Conservation (phyloP, 2,113 vertebrate species). For the Tapirus terrestris region DNA sequence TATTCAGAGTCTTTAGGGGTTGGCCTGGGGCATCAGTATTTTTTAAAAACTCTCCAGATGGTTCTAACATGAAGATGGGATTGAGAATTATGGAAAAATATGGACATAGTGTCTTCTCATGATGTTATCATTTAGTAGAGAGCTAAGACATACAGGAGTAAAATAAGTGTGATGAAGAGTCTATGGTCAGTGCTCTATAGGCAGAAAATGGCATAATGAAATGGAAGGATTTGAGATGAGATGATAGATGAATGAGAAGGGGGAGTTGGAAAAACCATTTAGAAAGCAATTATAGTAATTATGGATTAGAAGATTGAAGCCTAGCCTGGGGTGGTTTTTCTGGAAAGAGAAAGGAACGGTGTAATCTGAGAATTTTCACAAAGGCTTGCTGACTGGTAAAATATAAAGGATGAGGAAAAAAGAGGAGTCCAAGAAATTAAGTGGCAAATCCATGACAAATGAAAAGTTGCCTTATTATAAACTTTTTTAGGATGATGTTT, state of each 20-base stretch:
- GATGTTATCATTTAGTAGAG: not conserved
- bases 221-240: not conserved
- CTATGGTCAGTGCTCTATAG: not conserved
- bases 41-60: not conserved
- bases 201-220: constrained; percentile 5
- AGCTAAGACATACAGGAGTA: not conserved
- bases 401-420: constrained; percentile 14
- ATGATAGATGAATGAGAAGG: not conserved
- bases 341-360: constrained; percentile 50
- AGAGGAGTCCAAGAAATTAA: constrained; percentile 35
- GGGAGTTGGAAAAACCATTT: constrained; percentile 16
- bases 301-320: constrained; percentile 59
- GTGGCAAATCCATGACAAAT: constrained; percentile 35
- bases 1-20: not conserved
- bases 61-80: not conserved
- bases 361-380: constrained; percentile 66
- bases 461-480: not conserved
- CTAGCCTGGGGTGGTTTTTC: constrained; percentile 52
- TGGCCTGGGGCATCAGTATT: not conserved
- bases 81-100: not conserved
- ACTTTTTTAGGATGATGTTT: constrained; percentile 15
- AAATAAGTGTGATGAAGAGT: not conserved
- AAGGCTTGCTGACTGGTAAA: constrained; percentile 46
- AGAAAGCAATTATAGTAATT: constrained; percentile 69
- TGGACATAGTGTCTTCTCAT: not conserved